Conservation (phyloP, 2,888 invertebrate species). For the Sarcophaga subvicina region DNA sequence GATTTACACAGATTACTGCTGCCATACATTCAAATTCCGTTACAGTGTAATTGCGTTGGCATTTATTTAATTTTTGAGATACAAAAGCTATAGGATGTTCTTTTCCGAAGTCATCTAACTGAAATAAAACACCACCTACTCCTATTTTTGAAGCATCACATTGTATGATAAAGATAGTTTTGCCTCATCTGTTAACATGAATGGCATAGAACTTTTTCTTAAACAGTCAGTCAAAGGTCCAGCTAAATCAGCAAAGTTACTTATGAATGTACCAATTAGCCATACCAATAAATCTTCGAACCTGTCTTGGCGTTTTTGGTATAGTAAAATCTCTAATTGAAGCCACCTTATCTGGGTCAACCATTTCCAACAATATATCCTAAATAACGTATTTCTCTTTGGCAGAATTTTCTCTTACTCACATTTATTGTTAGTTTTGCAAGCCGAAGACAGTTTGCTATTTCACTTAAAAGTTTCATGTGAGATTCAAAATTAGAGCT, state of each 20-base stretch:
- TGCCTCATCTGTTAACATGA: background rate
- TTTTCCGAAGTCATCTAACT: slow-evolving; percentile 32
- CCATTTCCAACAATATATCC: slow-evolving; percentile 24
- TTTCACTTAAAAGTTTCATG: slow-evolving; percentile 11
- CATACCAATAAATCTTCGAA: slow-evolving; percentile 52
- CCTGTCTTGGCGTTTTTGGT: slow-evolving; percentile 45
- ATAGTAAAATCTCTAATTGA: slow-evolving; percentile 22
- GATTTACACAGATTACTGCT: no score
- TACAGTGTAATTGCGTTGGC: no score
- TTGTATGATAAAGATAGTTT: background rate
- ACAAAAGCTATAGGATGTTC: slow-evolving; percentile 7
- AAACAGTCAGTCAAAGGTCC: no score
- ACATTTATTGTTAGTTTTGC: slow-evolving; percentile 41
- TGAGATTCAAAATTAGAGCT: slow-evolving; percentile 20
- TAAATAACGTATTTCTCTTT: background rate
- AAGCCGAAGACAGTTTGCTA: background rate
- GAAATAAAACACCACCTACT: slow-evolving; percentile 20
- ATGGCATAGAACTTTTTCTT: background rate
- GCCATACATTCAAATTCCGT: no score
- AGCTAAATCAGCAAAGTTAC: background rate
- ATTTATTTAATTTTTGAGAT: no score
- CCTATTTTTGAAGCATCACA: slow-evolving; percentile 40
- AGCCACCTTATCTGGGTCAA: slow-evolving; percentile 9
- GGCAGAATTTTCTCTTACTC: no score
- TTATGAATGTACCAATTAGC: slow-evolving; percentile 41